Conservation (phyloP, 2,113 vertebrate genomes). For the Chrysochloris asiatica region DNA sequence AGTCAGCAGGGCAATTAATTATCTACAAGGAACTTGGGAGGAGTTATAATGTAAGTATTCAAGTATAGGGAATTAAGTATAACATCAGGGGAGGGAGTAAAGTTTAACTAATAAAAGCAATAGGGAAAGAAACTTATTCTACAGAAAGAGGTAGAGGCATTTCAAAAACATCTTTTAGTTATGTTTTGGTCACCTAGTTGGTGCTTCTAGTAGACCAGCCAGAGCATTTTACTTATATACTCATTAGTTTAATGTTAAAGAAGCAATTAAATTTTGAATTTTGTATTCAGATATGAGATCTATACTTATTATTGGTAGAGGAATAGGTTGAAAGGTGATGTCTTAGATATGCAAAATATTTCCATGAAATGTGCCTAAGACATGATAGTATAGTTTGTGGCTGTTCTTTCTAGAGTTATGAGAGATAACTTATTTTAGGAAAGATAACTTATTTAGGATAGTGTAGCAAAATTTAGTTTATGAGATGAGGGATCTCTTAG, state of each 20-base stretch:
- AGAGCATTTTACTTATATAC: slow-evolving; percentile 50
- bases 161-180: neutral
- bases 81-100: neutral
- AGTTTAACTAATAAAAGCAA: neutral
- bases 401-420: neutral
- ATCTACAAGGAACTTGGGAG: neutral
- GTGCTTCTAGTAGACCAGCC: neutral
- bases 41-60: slow-evolving; percentile 27
- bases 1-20: slow-evolving; percentile 30
- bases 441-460: neutral
- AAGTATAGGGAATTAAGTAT: neutral
- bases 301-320: neutral
- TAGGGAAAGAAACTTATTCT: neutral
- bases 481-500: neutral
- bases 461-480: neutral
- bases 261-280: neutral
- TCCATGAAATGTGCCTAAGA: neutral
- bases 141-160: neutral
- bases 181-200: slow-evolving; percentile 12
- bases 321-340: neutral
- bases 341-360: slow-evolving; percentile 23
- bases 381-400: neutral
- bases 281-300: neutral
- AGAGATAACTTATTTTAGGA: neutral
- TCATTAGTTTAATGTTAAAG: slow-evolving; percentile 35